These are phyloP conservation scores for Aurelia aurita DNA, from an alignment of 30 jellyfish, hydroid and myxozoan species.

Conservation along the genomic window DNA sequence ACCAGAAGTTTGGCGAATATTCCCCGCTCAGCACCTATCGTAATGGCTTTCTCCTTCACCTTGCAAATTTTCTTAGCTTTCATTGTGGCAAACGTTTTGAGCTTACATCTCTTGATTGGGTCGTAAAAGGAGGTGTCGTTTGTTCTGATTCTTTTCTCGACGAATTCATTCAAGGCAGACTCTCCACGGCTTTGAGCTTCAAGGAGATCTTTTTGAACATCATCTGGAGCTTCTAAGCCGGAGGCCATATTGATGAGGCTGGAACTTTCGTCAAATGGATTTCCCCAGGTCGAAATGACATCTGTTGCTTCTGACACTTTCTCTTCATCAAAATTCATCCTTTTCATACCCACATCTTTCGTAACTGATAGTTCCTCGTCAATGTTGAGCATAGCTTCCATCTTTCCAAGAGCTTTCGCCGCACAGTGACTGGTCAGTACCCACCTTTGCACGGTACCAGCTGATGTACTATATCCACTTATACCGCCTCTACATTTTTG, in stretches of 20 bases:
- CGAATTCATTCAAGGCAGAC: conserved; percentile 10
- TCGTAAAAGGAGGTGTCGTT: conserved; percentile 30
- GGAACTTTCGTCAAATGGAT: conserved; percentile 40
- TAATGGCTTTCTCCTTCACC: conserved; percentile 32
- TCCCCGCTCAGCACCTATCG: conserved; percentile 53
- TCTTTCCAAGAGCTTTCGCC: conserved; percentile 14
- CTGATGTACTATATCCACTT: conserved; percentile 40
- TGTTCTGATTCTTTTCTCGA: conserved; percentile 25
- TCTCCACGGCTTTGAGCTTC: conserved; percentile 25
- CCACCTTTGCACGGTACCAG: conserved; percentile 75
- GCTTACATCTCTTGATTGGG: conserved; percentile 27
- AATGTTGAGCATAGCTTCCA: conserved; percentile 24
- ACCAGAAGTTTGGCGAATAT: conserved; percentile 56
- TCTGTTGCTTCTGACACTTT: conserved; percentile 14
- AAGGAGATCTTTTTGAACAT: conserved; percentile 34
- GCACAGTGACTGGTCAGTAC: conserved; percentile 65
- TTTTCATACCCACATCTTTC: conserved; percentile 29
- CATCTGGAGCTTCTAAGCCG: conserved; percentile 62
- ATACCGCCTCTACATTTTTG: conserved; percentile 68
- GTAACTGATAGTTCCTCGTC: neutral
- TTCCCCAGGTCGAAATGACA: conserved; percentile 27
- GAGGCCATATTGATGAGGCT: conserved; percentile 42
- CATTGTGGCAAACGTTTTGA: conserved; percentile 42
- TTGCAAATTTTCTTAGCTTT: conserved; percentile 47
- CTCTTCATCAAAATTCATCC: conserved; percentile 39